Base-by-base conservation (phyloP, 2,888 invertebrate genomes). In the Dorcus parallelipipedus region DNA sequence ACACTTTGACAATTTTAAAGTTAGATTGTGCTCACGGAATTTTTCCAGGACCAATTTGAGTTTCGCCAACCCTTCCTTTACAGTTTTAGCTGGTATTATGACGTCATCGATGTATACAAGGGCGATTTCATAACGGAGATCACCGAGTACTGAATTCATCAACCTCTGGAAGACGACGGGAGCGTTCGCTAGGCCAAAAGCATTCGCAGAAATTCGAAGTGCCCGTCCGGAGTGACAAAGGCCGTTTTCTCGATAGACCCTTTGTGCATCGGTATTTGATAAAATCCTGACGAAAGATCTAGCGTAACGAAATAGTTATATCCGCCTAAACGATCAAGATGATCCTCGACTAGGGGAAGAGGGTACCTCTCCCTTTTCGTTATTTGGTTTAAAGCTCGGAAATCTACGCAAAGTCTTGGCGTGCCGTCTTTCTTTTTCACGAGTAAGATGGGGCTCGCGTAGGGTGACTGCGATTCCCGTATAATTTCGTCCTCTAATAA, bases 1-100 rank as follows among this genome's bases (percentile, higher is more conserved):
- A 14, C 14, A 14, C 14, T 14, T 14, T 14, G 14, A 14, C 14
- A 14, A 14, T 14, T 14, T 14, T 14, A 14, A 14, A 1, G 14
- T 14, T 14, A 14, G 14, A 14, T 14, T 14, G 14, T 14, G 14
- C 14, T 14, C 14, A 14, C 14, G 14, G 14, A 14, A 14, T 1
- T 14, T 14, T 14, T 14, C 14, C 14, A 14, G 14, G 14, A 14
- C 14, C 14, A 14, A 14, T 14, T 14, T 14, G 14, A 14, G 14
- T 14, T 14, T 14, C 14, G 14, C 14, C 14, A 14, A 14, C 14
- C 14, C 14, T 14, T 14, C 14, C 14, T 14, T 14, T 14, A 14
- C 14, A 14, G 14, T 14, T 14, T 14, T 7, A 52, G 56, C 52
- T 3, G 67, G 68, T 38, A 69, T 52, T n/a, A 70, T 45, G 9